Evolutionary conservation across 2,888 invertebrate species (phyloP).

Genomic region (Campoplex capitator): DNA sequence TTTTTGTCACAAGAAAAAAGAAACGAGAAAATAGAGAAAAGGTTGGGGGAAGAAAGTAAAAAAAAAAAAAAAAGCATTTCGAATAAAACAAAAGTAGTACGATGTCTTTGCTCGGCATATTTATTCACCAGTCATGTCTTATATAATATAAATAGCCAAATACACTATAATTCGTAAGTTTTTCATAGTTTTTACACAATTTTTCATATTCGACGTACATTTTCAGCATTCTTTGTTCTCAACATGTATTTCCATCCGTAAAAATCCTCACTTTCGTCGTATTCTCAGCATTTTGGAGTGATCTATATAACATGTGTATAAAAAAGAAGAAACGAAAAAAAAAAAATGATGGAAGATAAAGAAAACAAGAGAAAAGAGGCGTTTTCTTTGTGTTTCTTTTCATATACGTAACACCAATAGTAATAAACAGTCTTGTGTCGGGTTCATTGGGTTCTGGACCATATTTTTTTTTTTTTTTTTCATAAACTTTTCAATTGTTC

Average conservation of each 20-base stretch:
- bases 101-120: constrained; percentile 78
- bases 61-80: neutral
- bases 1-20: neutral
- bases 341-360: constrained; percentile 64
- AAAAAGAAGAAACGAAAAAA: constrained; percentile 26
- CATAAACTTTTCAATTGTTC: neutral
- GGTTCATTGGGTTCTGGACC: constrained; percentile 72
- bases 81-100: constrained; percentile 39
- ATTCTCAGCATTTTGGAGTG: constrained; percentile 56
- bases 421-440: constrained; percentile 82
- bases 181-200: constrained; percentile 41
- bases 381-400: constrained; percentile 35
- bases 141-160: constrained; percentile 76
- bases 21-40: neutral
- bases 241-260: constrained; percentile 2
- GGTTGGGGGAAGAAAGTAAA: too few species aligned
- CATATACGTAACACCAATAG: constrained; percentile 77
- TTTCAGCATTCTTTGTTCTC: constrained; percentile 32
- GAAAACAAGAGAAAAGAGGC: constrained; percentile 68
- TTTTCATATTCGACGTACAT: constrained; percentile 49
- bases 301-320: constrained; percentile 35
- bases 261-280: constrained; percentile 35
- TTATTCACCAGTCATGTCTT: constrained; percentile 79
- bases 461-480: constrained; percentile 10
- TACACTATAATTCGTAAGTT: constrained; percentile 74